Evolutionary conservation across 1,140 invertebrate species (phyloP), one percentile per base, ranked within the genome.

Genomic region (Halictus rubicundus): DNA sequence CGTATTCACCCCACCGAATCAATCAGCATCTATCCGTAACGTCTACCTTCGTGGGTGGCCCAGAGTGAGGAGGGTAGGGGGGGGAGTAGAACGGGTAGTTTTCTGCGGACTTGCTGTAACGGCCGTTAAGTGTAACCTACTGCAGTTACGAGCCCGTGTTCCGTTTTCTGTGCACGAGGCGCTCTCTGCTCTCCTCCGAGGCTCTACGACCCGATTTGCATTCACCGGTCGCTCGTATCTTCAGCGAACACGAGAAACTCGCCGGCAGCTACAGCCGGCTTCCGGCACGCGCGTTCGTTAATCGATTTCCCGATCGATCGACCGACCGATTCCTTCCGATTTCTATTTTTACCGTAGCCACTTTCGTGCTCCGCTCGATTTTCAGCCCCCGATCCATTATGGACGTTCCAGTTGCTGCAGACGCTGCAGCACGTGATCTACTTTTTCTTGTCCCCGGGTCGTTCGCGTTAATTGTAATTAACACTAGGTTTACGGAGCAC

Each of bases 1-100:
- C 91, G 88, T 88, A 84, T 91, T 89, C 90, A 88, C 89, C 89
- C 90, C 78, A 87, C 80, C 83, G 86, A 88, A 87, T 88, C 88
- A 88, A 88, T 88, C 86, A 83, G 86, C 89, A 87, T 86, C 86
- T 88, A 91, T 89, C 87, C 88, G 89, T 88, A 86, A 89, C 88
- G 87, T 88, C 88, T 87, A 87, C 78, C 81, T 71, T 75, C 81
- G 76, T 87, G 84, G 81, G 81, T 84, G 85, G 52, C n/a, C 32
- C 32, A 32, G 32, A 32, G 32, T 4, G 2, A 32, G 5, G 2
- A 32, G 32, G 5, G 32, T 4, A 32, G 4, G 32, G 5, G 32
- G 5, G 32, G 5, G 32, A 32, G 32, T 32, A n/a, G 61, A 60
- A 78, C 64, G 46, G 49, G 69, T 46, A 84, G 76, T 85, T 82